Base-by-base conservation (phyloP, 2,797 vertebrate genomes). In the Diplodus puntazzo region DNA sequence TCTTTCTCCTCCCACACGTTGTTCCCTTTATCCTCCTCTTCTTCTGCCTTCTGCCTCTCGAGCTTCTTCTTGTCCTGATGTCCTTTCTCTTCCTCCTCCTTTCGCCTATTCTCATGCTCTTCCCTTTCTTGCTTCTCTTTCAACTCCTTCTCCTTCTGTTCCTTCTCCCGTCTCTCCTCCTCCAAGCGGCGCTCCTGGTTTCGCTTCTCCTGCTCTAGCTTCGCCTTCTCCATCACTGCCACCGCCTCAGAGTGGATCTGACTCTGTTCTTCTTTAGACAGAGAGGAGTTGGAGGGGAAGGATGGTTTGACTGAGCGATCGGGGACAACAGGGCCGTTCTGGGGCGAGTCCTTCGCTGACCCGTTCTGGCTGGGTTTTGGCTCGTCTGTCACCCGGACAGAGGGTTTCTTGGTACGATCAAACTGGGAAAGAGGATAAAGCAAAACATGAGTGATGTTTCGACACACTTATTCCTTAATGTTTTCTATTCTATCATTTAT, bases 321-420 rank as follows among this genome's bases (percentile, higher is more conserved):
- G 0, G 98, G 98, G 78, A 97, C 18, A 16, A 93, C 7, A 2
- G 92, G 96, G 50, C 95, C 96, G 3, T 96, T 96, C 86, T 92
- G 94, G 43, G 86, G 62, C 14, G 83, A 60, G 57, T 97, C 96
- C 57, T 89, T 90, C 2, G 80, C 84, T 20, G 89, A 48, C 18
- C 86, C 88, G 20, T 97, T 95, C 34, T 91, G 75, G 63, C 82
- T 95, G 53, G 92, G 69, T 73, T 87, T 96, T 12, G 89, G 73
- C 42, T 92, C 93, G 16, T 96, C 94, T 0, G 92, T 87, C 34
- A 94, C 72, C 80, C 89, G 93, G 66, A 95, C 82, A 0, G 92
- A 87, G 0, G 98, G 98, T 81, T 99, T 99, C 92, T 97, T 99
- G 69, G 96, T 93, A 42, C 98, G 97, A 92, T 99, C 98, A 82